Evolutionary conservation across 2,797 vertebrate genomes (phyloP).

Genomic region (Acanthiza pusilla): DNA sequence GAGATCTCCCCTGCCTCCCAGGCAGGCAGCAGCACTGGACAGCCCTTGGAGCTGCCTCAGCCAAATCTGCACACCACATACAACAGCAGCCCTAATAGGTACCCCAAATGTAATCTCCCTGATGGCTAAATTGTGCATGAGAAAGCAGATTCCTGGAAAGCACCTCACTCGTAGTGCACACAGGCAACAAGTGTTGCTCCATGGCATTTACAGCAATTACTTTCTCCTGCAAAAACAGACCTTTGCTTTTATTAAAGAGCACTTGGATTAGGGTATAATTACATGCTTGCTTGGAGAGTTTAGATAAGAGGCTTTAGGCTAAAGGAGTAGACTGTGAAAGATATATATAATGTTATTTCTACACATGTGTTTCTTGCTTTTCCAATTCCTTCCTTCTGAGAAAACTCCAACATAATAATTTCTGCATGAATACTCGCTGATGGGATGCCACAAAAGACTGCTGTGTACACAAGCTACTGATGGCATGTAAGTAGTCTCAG

Average conservation of each 20-base stretch:
- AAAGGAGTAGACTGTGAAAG: not conserved
- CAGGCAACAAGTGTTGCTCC: not conserved
- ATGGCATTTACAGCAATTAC: not conserved
- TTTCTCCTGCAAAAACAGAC: not conserved
- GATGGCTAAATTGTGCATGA: not conserved
- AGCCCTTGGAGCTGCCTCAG: not conserved
- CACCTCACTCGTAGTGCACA: not conserved
- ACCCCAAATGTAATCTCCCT: not conserved
- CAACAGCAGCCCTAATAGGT: not conserved
- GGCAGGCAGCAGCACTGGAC: not conserved
- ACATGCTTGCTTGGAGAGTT: not conserved
- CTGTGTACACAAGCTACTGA: not conserved
- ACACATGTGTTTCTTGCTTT: not conserved
- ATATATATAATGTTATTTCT: not conserved
- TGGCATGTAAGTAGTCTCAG: not conserved
- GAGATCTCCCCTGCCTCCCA: not conserved
- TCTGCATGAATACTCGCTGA: not conserved
- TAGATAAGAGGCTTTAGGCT: not conserved
- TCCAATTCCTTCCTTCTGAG: not conserved
- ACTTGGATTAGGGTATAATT: not conserved
- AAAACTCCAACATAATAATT: not conserved
- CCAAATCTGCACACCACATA: rapidly evolving
- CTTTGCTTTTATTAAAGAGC: conserved; percentile 24
- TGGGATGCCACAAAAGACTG: not conserved
- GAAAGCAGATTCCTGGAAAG: not conserved